phyloP scores from a whole-genome alignment of 2,797 vertebrate species.

The Cuniculus paca region DNA sequence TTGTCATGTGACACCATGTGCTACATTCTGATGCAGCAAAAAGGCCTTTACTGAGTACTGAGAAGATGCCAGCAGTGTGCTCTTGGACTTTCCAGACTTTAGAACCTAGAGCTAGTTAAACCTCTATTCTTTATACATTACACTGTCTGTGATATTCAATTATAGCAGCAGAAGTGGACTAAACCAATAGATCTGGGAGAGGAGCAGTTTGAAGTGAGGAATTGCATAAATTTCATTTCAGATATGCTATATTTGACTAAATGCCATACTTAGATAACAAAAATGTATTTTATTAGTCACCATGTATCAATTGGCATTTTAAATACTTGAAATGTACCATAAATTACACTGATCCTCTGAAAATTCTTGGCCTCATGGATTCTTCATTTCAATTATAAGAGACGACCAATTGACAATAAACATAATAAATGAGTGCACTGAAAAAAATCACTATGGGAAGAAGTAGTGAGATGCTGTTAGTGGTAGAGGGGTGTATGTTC shows the following conservation, averaged over 20 bases:
- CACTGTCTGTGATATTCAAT: background rate
- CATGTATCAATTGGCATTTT: background rate
- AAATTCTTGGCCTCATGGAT: background rate
- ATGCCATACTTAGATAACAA: background rate
- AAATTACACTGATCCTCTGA: background rate
- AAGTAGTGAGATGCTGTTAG: background rate
- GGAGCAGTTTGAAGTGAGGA: background rate
- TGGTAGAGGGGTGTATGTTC: background rate
- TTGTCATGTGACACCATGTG: background rate
- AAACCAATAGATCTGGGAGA: background rate
- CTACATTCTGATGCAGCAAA: background rate
- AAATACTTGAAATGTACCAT: background rate
- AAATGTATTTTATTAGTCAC: background rate
- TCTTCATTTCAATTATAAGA: background rate
- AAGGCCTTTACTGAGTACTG: background rate
- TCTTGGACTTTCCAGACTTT: background rate
- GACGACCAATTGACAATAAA: background rate
- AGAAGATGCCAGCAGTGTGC: background rate
- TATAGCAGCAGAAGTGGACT: background rate
- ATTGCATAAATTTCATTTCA: background rate
- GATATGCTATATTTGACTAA: background rate
- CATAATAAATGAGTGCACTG: background rate
- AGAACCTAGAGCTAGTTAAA: background rate
- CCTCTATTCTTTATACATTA: background rate
- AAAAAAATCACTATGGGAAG: background rate